phyloP scores from a whole-genome alignment of 2,113 vertebrate genomes.

The Istiophorus platypterus region DNA sequence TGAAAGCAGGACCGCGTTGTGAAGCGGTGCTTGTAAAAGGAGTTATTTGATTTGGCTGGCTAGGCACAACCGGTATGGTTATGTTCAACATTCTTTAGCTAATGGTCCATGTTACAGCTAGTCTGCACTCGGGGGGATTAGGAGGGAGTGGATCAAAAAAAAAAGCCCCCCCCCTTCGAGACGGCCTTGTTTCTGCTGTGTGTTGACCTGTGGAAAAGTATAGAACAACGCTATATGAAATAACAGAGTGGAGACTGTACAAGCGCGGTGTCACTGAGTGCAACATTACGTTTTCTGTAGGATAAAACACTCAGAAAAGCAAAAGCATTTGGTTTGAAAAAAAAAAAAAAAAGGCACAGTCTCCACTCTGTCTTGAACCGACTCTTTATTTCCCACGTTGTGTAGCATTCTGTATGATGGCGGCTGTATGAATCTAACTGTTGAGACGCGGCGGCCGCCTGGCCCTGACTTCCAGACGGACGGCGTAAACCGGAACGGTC shows the following conservation, averaged over 20 bases:
- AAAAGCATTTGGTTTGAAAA: neutral
- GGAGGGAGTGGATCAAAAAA: slow-evolving; percentile 48
- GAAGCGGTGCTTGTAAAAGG: slow-evolving; percentile 69
- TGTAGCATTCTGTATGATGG: neutral
- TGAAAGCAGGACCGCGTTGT: slow-evolving; percentile 52
- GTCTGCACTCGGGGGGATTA: slow-evolving; percentile 48
- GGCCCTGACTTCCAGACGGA: too few relatives aligned
- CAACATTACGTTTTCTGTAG: slow-evolving; percentile 22
- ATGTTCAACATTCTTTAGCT: slow-evolving; percentile 78
- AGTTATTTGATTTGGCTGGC: slow-evolving; percentile 78
- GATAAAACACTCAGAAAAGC: slow-evolving; percentile 9
- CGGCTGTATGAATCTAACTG: too few relatives aligned
- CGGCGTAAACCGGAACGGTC: neutral
- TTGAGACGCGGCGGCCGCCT: neutral
- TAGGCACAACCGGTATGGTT: slow-evolving; percentile 59
- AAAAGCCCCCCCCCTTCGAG: slow-evolving; percentile 57
- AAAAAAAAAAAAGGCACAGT: too few relatives aligned
- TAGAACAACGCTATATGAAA: slow-evolving; percentile 16
- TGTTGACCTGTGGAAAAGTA: slow-evolving; percentile 62
- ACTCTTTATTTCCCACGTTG: neutral
- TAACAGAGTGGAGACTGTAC: neutral
- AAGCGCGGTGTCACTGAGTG: neutral
- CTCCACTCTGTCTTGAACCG: neutral
- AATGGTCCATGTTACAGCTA: slow-evolving; percentile 74
- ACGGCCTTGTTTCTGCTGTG: slow-evolving; percentile 51